Percentiles rank a stretch among this genome's conserved stretches.
phyloP scores from a whole-genome alignment of 2,113 vertebrate species.

The Dromiciops gliroides region DNA sequence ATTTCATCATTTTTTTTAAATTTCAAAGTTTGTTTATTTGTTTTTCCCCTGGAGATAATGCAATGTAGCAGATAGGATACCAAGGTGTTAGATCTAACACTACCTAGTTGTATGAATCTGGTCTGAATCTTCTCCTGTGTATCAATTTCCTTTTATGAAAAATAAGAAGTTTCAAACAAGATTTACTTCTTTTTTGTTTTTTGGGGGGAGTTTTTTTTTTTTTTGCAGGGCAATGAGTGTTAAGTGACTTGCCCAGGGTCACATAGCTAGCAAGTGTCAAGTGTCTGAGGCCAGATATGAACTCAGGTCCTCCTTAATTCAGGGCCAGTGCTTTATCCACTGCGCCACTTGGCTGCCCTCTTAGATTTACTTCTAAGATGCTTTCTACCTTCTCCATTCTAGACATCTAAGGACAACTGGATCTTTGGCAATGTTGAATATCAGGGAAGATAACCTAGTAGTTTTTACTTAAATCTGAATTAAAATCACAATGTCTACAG shows the following conservation, averaged over 20 bases:
- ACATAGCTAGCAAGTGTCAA: no score
- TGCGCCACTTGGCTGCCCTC: no score
- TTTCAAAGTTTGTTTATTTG: not conserved
- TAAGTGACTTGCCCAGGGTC: no score
- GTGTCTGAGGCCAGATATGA: no score
- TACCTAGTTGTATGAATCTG: not conserved
- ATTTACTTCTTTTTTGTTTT: not conserved
- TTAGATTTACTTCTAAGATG: not conserved
- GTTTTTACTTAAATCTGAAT: not conserved
- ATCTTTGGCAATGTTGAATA: not conserved
- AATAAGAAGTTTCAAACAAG: not conserved
- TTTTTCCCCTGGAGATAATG: not conserved
- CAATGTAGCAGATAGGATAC: not conserved
- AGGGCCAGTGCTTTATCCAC: no score
- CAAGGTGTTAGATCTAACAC: not conserved
- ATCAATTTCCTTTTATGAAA: not conserved
- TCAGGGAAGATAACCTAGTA: not conserved
- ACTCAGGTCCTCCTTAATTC: no score
- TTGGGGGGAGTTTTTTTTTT: no score
- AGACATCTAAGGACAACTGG: not conserved
- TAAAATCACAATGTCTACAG: not conserved
- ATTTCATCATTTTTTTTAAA: not conserved
- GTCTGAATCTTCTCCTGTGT: not conserved
- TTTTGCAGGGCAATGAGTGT: no score
- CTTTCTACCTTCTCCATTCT: not conserved